Evolutionary conservation across 2,113 vertebrate genomes (phyloP).

Genomic region (Varanus salvator): DNA sequence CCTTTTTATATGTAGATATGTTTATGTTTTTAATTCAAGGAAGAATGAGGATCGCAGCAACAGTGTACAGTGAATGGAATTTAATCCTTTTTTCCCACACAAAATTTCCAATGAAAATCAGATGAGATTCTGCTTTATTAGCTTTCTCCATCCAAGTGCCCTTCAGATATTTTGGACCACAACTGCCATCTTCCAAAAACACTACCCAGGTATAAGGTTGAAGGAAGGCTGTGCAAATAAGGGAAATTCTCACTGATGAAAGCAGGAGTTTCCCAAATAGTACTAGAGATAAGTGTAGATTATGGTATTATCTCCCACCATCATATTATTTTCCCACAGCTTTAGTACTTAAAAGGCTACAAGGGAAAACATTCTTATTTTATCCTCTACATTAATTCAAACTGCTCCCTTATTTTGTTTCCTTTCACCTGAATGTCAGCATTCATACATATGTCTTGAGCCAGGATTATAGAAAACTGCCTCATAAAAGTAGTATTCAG

Average conservation of each 20-base stretch:
- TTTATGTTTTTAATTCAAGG: too few relatives aligned
- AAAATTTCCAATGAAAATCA: background rate
- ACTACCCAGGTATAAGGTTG: too few relatives aligned
- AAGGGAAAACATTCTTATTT: background rate
- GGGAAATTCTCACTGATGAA: background rate
- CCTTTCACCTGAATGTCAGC: background rate
- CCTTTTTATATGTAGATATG: too few relatives aligned
- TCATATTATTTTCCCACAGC: background rate
- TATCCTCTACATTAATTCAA: background rate
- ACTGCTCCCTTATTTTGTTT: background rate
- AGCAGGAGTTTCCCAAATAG: background rate
- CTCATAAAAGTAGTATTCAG: background rate
- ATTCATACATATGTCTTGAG: background rate
- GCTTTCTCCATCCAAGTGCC: too few relatives aligned
- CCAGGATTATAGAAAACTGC: background rate
- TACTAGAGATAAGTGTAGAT: background rate
- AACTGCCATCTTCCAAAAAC: too few relatives aligned
- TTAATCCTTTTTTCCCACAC: background rate
- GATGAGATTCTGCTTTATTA: background rate
- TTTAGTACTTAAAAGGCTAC: background rate
- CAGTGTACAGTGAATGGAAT: background rate
- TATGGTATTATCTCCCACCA: background rate
- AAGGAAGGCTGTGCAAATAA: too few relatives aligned
- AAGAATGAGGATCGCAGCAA: too few relatives aligned
- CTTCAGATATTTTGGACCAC: too few relatives aligned